A percentile compares a stretch with the other conserved stretches of the same genome.
These are phyloP conservation scores for Philopedon plagiatum DNA, from an alignment of 2,888 invertebrate species.

Conservation along the genomic window DNA sequence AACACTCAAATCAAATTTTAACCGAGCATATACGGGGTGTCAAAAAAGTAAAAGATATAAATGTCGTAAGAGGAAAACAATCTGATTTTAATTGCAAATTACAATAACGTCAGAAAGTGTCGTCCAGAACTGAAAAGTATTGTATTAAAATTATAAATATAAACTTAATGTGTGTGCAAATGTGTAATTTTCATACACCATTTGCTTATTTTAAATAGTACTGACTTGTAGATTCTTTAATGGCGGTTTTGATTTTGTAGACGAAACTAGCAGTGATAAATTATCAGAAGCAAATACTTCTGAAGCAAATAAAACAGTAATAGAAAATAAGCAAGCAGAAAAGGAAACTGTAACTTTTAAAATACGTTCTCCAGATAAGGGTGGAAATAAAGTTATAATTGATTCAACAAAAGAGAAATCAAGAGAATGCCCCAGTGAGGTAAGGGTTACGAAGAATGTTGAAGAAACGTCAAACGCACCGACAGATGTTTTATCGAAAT, in stretches of 20 bases:
- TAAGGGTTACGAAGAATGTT: not conserved
- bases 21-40: too few species aligned
- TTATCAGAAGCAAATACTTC: not conserved
- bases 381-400: conserved; percentile 1
- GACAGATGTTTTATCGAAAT: not conserved
- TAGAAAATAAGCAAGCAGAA: not conserved
- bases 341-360: not conserved
- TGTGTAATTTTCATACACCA: too few species aligned
- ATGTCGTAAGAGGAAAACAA: too few species aligned
- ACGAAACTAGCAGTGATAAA: not conserved
- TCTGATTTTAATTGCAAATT: too few species aligned
- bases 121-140: too few species aligned
- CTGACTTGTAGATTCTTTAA: too few species aligned
- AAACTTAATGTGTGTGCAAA: too few species aligned
- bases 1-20: too few species aligned
- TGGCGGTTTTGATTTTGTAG: conserved; percentile 2
- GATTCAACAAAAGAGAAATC: not conserved
- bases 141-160: too few species aligned
- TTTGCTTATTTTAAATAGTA: too few species aligned
- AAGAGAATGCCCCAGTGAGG: not conserved
- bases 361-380: not conserved
- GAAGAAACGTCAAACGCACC: not conserved
- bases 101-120: too few species aligned
- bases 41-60: too few species aligned
- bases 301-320: not conserved